A percentile compares a stretch with the other conserved stretches of the same genome.
phyloP scores from a whole-genome alignment of 2,888 invertebrate genomes.

The Nymphalis polychloros region DNA sequence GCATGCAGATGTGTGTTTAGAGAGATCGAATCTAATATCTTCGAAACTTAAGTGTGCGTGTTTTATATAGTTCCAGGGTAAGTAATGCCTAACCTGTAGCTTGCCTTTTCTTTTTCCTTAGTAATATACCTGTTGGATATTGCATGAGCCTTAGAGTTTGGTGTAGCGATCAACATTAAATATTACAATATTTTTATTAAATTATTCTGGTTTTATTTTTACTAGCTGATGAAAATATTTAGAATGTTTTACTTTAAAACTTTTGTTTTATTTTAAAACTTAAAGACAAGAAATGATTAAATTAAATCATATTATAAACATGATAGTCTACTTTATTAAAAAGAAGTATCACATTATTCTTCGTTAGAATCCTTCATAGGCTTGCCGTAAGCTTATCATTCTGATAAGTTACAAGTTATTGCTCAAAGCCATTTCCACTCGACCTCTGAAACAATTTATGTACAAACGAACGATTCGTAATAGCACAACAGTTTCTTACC shows the following conservation, averaged over 20 bases:
- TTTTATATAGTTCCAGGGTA: conserved; percentile 60
- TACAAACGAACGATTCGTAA: neutral
- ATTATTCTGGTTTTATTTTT: neutral
- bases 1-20: conserved; percentile 76
- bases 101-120: conserved; percentile 35
- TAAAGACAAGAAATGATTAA: no score
- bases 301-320: no score
- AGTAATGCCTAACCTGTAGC: conserved; percentile 66
- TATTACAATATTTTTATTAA: neutral
- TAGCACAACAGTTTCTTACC: neutral
- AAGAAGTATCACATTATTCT: no score
- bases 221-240: neutral
- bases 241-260: no score
- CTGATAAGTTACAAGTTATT: neutral
- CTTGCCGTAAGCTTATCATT: no score
- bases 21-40: conserved; percentile 52
- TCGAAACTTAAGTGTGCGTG: conserved; percentile 64
- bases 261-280: no score
- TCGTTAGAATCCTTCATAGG: no score
- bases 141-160: conserved; percentile 32
- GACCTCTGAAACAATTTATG: conserved; percentile 5
- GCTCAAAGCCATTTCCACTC: neutral
- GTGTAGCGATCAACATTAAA: neutral
- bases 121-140: conserved; percentile 31
- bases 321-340: no score